A percentile compares a stretch with the other conserved stretches of the same genome.
Evolutionary conservation across 2,113 vertebrate genomes (phyloP).

Genomic region (Cisticola juncidis): DNA sequence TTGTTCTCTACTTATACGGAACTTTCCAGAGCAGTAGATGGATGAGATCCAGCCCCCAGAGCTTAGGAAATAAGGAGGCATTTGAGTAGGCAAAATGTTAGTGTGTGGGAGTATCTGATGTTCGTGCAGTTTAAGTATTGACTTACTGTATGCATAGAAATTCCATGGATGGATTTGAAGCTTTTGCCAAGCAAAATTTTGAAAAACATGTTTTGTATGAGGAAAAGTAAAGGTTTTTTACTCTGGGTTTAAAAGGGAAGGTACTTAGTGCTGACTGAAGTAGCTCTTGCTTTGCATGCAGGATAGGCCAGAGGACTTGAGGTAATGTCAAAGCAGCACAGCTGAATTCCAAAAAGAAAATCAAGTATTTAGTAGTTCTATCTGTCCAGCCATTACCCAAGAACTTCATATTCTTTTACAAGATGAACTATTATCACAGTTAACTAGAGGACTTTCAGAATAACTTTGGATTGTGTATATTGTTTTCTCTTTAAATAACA

Average conservation of each 20-base stretch:
- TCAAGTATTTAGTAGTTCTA: neutral
- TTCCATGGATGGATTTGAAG: neutral
- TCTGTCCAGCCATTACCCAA: rapidly evolving
- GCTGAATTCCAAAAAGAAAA: neutral
- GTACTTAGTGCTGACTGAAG: neutral
- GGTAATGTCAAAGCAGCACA: neutral
- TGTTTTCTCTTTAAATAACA: neutral
- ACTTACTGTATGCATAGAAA: neutral
- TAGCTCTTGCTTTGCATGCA: neutral
- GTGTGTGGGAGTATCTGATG: neutral
- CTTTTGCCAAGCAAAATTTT: neutral
- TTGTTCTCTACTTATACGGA: neutral
- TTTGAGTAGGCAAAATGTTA: neutral
- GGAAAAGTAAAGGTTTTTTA: neutral
- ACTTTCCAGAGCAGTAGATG: neutral
- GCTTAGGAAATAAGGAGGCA: neutral
- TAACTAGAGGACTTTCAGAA: neutral
- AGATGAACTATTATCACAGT: neutral
- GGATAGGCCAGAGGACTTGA: neutral
- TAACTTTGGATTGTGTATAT: neutral
- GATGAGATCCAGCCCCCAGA: neutral
- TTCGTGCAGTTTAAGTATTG: neutral
- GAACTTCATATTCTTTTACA: neutral
- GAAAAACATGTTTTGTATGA: neutral
- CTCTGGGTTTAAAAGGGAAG: neutral